Percentiles rank a stretch among this genome's conserved stretches.
phyloP scores from a whole-genome alignment of 2,888 invertebrate species.

The Rhamphomyia laevipes region DNA sequence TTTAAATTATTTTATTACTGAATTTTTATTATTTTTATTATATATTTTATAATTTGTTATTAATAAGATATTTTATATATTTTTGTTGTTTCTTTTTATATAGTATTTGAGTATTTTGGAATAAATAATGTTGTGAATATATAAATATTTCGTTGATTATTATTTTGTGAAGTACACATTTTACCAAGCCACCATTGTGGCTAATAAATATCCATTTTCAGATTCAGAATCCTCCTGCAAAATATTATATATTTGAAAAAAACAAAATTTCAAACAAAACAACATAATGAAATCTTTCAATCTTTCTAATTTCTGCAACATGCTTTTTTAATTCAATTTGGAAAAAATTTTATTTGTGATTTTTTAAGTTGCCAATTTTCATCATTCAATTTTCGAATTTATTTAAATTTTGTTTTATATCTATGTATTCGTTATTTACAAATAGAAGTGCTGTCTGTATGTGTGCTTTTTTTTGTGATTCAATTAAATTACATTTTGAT shows the following conservation, averaged over 20 bases:
- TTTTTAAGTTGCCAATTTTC: slow-evolving; percentile 4
- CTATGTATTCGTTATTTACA: too few relatives aligned
- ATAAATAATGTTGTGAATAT: too few relatives aligned
- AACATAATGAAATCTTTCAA: slow-evolving; percentile 3
- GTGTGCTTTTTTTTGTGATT: too few relatives aligned
- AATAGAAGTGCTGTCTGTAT: too few relatives aligned
- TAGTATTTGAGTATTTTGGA: too few relatives aligned
- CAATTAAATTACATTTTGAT: too few relatives aligned
- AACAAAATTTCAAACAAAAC: slow-evolving; percentile 18
- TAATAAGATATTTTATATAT: too few relatives aligned
- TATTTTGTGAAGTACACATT: background rate
- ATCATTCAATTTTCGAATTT: slow-evolving; percentile 13
- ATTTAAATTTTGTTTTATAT: slow-evolving; percentile 17
- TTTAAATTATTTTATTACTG: too few relatives aligned
- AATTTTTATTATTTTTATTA: too few relatives aligned
- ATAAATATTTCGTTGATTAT: background rate
- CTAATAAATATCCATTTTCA: slow-evolving; percentile 53
- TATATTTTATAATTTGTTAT: too few relatives aligned
- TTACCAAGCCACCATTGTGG: slow-evolving; percentile 49
- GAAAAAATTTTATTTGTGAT: slow-evolving; percentile 1
- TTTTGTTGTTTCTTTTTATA: too few relatives aligned
- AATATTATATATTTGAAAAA: slow-evolving; percentile 22
- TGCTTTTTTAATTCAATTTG: slow-evolving; percentile 14
- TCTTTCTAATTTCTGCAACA: too few relatives aligned
- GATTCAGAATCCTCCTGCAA: slow-evolving; percentile 58